Evolutionary conservation across 2,888 invertebrate genomes (phyloP), one percentile per base, ranked within the genome.

Genomic region (Hemistola chrysoprasaria): DNA sequence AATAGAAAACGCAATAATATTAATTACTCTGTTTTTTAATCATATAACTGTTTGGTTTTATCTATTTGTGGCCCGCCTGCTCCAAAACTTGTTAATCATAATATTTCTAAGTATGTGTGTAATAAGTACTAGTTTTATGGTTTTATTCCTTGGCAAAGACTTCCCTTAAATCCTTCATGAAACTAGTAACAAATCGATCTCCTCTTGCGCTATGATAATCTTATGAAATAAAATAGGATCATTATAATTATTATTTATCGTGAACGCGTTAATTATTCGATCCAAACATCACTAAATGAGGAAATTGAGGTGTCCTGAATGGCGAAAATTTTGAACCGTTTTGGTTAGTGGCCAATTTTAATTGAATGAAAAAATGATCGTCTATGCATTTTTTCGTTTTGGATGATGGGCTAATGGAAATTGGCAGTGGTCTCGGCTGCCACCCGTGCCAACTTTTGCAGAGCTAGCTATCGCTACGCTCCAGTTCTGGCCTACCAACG

Each of bases 361-460:
- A 87, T 88, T 87, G 87, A 88, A 87, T 86, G 77, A 85, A 88
- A 88, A 88, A 87, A 82, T 84, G 81, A 82, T 85, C 81, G 84
- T 82, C 84, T 82, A 80, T 85, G 83, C 85, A 78, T 81, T 86
- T 88, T 86, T 88, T 86, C 85, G 84, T 84, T 86, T 87, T 85
- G 86, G 80, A 80, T 86, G 87, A 88, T 85, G 84, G 80, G 86
- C 77, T 87, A 87, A 87, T 87, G 88, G 87, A 87, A 87, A 88
- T 87, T 88, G 88, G 88, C 87, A 88, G 75, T 84, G 83, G 83
- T 80, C 75, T 81, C 82, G 74, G 67, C 64, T 72, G 74, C 77
- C 75, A 64, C 52, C 65, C 81, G 80, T 87, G 87, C 87, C 87
- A 88, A 88, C 78, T 88, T 86, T 85, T 83, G 86, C 83, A 71